Percentiles rank a stretch among this genome's conserved stretches.
Conservation (phyloP, 2,113 vertebrate genomes). For the Lophochroa leadbeateri region DNA sequence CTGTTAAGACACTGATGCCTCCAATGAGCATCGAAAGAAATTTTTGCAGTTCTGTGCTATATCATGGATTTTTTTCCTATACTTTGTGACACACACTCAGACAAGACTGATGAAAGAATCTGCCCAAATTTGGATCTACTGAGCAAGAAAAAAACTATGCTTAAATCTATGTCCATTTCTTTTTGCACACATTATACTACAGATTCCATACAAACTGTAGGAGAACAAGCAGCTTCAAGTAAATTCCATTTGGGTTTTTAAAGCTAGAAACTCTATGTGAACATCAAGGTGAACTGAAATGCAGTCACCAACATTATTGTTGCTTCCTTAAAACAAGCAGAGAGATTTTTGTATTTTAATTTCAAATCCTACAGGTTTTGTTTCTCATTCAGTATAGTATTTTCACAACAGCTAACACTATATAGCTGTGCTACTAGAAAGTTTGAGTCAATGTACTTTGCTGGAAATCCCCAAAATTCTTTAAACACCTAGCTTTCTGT, state of each 20-base stretch:
- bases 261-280: neutral
- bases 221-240: neutral
- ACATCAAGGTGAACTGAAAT: neutral
- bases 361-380: neutral
- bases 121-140: neutral
- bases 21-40: rapidly evolving
- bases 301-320: neutral
- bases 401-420: neutral
- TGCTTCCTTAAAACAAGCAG: neutral
- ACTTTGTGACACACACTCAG: neutral
- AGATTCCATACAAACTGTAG: neutral
- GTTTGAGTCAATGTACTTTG: neutral
- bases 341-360: neutral
- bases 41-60: neutral
- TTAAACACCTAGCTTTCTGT: neutral
- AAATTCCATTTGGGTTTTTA: neutral
- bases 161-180: neutral
- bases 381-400: neutral
- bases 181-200: neutral
- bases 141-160: neutral
- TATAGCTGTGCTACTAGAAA: neutral
- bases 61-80: neutral
- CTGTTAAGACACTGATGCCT: neutral
- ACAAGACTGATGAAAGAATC: neutral
- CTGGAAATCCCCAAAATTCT: neutral